phyloP scores from a whole-genome alignment of 2,113 vertebrate genomes.

The Polypterus bichir region DNA sequence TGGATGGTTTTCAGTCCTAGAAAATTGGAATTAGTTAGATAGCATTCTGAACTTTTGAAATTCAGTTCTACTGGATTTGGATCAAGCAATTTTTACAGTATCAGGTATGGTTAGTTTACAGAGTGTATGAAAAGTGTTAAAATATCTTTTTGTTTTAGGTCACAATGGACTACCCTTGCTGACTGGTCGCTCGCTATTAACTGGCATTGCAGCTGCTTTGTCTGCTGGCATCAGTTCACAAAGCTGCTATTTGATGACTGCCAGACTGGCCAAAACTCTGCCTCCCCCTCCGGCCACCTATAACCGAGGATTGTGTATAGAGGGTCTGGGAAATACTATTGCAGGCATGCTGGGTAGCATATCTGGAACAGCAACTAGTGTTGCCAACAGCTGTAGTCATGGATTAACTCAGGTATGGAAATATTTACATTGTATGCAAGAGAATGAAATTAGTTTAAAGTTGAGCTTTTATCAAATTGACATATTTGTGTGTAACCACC shows the following conservation, averaged over 20 bases:
- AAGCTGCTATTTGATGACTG: slow-evolving; percentile 55
- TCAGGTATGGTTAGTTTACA: no score
- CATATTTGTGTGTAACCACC: no score
- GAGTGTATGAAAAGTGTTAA: no score
- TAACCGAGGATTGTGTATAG: slow-evolving; percentile 56
- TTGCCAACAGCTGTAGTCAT: slow-evolving; percentile 47
- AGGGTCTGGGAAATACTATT: slow-evolving; percentile 59
- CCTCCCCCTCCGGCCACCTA: slow-evolving; percentile 36
- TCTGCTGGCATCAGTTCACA: slow-evolving; percentile 51
- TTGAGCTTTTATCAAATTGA: no score
- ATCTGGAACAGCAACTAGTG: slow-evolving; percentile 49
- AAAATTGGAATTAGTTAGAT: no score
- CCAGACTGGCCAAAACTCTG: slow-evolving; percentile 38
- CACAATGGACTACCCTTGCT: slow-evolving; percentile 49
- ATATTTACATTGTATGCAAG: background rate
- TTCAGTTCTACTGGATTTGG: no score
- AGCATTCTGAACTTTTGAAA: no score
- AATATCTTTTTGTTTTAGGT: slow-evolving; percentile 29
- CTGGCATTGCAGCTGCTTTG: slow-evolving; percentile 55
- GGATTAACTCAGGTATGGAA: slow-evolving; percentile 56
- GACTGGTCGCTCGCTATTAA: slow-evolving; percentile 38
- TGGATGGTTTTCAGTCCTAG: no score
- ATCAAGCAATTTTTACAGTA: no score
- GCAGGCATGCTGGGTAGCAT: slow-evolving; percentile 55
- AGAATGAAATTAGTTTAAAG: background rate